A percentile compares a stretch with the other conserved stretches of the same genome.
phyloP scores from a whole-genome alignment of 2,797 vertebrate genomes.

The Scolopax rusticola region DNA sequence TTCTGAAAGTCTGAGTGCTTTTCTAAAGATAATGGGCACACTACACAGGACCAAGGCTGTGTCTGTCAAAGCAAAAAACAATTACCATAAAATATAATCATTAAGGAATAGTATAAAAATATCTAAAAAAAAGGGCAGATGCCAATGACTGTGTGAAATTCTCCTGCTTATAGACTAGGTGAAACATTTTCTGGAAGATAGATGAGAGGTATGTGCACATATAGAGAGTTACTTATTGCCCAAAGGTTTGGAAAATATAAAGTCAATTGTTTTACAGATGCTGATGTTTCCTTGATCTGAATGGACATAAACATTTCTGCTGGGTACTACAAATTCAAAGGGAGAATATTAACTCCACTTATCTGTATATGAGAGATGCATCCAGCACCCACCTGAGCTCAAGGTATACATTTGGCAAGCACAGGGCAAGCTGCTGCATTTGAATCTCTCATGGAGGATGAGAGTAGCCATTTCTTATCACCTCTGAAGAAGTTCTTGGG shows the following conservation, averaged over 20 bases:
- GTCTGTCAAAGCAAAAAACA: background rate
- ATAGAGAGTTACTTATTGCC: background rate
- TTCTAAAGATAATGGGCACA: background rate
- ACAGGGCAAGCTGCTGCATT: background rate
- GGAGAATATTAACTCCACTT: background rate
- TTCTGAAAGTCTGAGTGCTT: background rate
- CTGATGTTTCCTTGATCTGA: background rate
- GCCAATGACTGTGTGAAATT: background rate
- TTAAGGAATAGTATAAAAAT: background rate
- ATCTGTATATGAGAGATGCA: background rate
- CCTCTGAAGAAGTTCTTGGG: background rate
- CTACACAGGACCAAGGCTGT: background rate
- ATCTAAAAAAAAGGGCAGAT: background rate
- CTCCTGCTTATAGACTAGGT: background rate
- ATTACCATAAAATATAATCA: background rate
- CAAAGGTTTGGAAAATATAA: background rate
- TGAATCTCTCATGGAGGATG: background rate
- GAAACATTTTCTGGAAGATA: background rate
- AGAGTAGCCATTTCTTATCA: constrained; percentile 8
- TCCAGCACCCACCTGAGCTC: accelerated
- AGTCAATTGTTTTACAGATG: background rate
- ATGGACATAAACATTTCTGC: background rate
- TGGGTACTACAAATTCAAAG: background rate
- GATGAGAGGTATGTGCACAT: background rate
- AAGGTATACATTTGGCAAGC: background rate